Evolutionary conservation across 2,797 vertebrate species (phyloP), one percentile per base, ranked within the genome.

Genomic region (Tadarida brasiliensis): DNA sequence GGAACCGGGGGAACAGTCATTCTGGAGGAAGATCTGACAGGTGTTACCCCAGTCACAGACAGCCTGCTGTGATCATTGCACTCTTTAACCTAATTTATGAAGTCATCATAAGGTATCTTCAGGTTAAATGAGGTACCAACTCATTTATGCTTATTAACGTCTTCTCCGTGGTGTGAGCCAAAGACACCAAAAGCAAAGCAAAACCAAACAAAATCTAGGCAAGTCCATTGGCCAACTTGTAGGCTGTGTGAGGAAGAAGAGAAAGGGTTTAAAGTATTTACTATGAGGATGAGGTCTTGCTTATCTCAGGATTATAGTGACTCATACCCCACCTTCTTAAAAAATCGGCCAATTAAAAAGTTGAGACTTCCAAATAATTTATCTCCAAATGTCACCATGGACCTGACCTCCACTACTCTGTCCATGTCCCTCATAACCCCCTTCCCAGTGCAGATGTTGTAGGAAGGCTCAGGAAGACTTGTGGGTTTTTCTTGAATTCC

Each of bases 291-390:
- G 9, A 77, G 51, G 33, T 51, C 70, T 87, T 7, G 1, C 14
- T 87, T 90, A 80, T 56, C 47, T 94, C 39, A 47, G 6, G 5
- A 17, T 71, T 61, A 61, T 19, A 65, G 14, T 87, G 59, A 95
- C 7, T 83, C 67, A n/a, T 7, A 61, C 5, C 30, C 24, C 5
- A 28, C 17, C 28, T 51, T 90, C 39, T 74, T 87, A 70, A 80
- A 76, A 77, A 73, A 54, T 2, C 80, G 57, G 11, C 30, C 67
- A 71, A 73, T 39, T 84, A 82, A 96, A 30, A 96, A 80, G 49
- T 56, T 56, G 44, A 11, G 6, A 2, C 16, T 88, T n/a, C 63
- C 22, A 57, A 65, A 26, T 89, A 73, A 87, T 49, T 88, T 39
- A 65, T 68, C 24, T 78, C 30, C 76, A 86, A 67, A 15, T 74